Percentiles rank a stretch among this genome's conserved stretches.
phyloP scores from a whole-genome alignment of 2,113 vertebrate genomes.

The Hirundichthys speculiger region DNA sequence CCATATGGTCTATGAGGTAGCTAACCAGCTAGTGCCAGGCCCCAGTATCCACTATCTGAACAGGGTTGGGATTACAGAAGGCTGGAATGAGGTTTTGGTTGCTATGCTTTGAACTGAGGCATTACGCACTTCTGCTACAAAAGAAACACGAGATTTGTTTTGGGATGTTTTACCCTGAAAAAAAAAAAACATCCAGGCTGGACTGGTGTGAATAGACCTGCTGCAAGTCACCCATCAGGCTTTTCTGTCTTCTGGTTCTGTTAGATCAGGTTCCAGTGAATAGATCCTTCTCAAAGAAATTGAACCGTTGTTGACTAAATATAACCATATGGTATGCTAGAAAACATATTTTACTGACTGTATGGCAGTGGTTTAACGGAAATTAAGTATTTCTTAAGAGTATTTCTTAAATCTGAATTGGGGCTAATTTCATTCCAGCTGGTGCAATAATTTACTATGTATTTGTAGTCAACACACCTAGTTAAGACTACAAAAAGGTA shows the following conservation, averaged over 20 bases:
- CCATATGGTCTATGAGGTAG: slow-evolving; percentile 48
- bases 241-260: neutral
- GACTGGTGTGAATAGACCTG: slow-evolving; percentile 3
- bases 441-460: no score
- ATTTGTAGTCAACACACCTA: no score
- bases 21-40: slow-evolving; percentile 49
- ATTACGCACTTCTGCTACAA: slow-evolving; percentile 5
- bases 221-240: neutral
- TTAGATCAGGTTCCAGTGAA: neutral
- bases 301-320: neutral
- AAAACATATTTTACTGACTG: no score
- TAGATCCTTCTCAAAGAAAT: no score
- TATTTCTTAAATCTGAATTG: no score
- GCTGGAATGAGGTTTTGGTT: slow-evolving; percentile 46
- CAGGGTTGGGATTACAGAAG: slow-evolving; percentile 57
- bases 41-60: slow-evolving; percentile 59
- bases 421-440: no score
- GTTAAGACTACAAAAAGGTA: no score
- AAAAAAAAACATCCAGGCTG: slow-evolving; percentile 18
- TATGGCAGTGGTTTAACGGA: no score
- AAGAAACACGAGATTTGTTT: slow-evolving; percentile 37
- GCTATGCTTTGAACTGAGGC: slow-evolving; percentile 41
- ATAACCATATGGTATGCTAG: neutral
- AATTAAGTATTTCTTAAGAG: no score
- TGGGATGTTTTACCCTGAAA: neutral